A percentile compares a stretch with the other conserved stretches of the same genome.
phyloP scores from a whole-genome alignment of 2,113 vertebrate species.

The Salvelinus sp. region DNA sequence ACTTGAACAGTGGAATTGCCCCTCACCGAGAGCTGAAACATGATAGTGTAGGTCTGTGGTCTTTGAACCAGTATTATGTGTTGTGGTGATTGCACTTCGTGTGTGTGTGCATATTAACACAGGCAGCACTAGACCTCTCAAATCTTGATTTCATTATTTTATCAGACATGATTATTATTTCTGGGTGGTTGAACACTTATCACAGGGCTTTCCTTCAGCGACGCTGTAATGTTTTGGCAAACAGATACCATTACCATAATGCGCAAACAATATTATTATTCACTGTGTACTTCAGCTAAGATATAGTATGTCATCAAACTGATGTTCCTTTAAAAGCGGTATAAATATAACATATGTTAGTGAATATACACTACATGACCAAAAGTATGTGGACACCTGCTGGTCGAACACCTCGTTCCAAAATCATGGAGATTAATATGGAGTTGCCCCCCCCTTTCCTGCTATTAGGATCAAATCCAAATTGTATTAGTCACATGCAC shows the following conservation, averaged over 20 bases:
- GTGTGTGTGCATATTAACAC: constrained; percentile 20
- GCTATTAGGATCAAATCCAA: too few species aligned
- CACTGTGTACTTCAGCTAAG: constrained; percentile 19
- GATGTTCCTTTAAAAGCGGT: neutral
- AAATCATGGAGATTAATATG: too few species aligned
- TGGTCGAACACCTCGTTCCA: too few species aligned
- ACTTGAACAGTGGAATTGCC: too few species aligned
- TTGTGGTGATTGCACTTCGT: constrained; percentile 23
- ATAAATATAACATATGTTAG: neutral
- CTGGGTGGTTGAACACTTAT: constrained; percentile 54
- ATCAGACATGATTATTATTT: constrained; percentile 58
- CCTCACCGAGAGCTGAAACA: constrained; percentile 32
- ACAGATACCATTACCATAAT: constrained; percentile 59
- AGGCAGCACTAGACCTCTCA: constrained; percentile 15
- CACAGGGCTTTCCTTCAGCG: constrained; percentile 52
- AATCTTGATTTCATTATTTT: neutral
- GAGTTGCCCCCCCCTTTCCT: too few species aligned
- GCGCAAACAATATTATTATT: constrained; percentile 55
- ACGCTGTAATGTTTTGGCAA: constrained; percentile 55
- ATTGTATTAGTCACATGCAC: too few species aligned
- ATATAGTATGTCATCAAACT: too few species aligned
- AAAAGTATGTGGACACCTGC: too few species aligned
- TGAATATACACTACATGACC: too few species aligned
- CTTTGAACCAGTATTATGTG: constrained; percentile 58
- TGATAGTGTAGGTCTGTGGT: constrained; percentile 39